Evolutionary conservation across 2,797 vertebrate genomes (phyloP).

Genomic region (Balearica regulorum): DNA sequence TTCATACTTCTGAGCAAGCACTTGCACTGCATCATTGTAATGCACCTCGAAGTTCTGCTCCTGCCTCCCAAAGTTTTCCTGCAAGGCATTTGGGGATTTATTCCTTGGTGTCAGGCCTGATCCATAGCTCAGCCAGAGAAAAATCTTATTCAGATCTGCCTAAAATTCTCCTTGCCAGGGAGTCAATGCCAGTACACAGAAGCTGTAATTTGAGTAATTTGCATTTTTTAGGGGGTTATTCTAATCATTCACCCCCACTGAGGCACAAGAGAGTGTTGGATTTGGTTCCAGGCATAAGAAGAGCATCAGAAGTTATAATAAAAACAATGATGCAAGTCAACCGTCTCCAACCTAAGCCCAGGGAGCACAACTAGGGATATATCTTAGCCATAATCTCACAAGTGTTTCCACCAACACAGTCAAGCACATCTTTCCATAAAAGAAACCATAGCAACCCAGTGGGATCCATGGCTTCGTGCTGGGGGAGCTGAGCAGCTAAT

Average conservation of each 20-base stretch:
- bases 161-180: background rate
- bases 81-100: slow-evolving; percentile 32
- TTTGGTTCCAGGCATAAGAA: background rate
- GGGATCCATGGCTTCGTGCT: background rate
- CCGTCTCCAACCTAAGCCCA: background rate
- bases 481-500: background rate
- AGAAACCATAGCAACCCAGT: slow-evolving; percentile 42
- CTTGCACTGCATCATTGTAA: slow-evolving; percentile 89
- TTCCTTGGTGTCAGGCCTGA: background rate
- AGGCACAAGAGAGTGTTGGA: background rate
- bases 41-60: slow-evolving; percentile 93
- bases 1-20: slow-evolving; percentile 84
- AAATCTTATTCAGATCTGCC: background rate
- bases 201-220: background rate
- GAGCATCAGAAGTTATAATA: background rate
- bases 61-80: slow-evolving; percentile 94
- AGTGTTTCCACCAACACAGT: background rate
- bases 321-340: background rate
- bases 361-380: background rate
- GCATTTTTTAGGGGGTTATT: background rate
- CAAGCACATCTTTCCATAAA: background rate
- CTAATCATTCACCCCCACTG: background rate
- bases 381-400: background rate
- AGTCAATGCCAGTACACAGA: background rate
- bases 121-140: background rate